These are phyloP conservation scores for Malurus alboscapulatus DNA, from an alignment of 2,113 vertebrate genomes.

Conservation along the genomic window DNA sequence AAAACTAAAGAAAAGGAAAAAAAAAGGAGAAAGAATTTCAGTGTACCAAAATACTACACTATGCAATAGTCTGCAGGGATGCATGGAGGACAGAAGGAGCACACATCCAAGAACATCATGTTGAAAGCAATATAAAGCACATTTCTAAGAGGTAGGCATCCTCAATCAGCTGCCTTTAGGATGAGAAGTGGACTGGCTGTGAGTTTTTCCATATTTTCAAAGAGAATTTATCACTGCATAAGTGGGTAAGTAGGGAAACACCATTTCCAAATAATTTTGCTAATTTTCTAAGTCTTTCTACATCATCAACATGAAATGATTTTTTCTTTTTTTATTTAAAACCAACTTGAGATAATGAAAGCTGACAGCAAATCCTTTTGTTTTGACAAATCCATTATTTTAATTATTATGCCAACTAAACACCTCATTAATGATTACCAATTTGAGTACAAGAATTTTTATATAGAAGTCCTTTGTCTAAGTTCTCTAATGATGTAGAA, in stretches of 20 bases:
- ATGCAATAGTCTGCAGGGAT: background rate
- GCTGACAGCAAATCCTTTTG: background rate
- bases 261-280: background rate
- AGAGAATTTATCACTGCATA: background rate
- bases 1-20: background rate
- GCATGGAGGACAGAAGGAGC: background rate
- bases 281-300: fast-evolving
- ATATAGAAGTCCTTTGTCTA: background rate
- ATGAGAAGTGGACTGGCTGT: background rate
- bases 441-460: background rate
- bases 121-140: background rate
- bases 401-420: background rate
- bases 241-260: background rate
- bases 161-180: background rate
- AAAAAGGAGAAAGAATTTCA: background rate
- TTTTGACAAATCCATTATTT: background rate
- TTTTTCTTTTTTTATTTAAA: background rate
- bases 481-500: background rate
- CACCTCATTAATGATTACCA: background rate
- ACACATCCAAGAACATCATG: background rate
- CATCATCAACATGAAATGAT: background rate
- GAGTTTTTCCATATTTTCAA: background rate
- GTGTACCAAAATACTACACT: background rate
- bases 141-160: background rate
- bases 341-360: background rate